Base-by-base conservation (phyloP, 2,888 invertebrate species). In the Steinernema hermaphroditum region DNA sequence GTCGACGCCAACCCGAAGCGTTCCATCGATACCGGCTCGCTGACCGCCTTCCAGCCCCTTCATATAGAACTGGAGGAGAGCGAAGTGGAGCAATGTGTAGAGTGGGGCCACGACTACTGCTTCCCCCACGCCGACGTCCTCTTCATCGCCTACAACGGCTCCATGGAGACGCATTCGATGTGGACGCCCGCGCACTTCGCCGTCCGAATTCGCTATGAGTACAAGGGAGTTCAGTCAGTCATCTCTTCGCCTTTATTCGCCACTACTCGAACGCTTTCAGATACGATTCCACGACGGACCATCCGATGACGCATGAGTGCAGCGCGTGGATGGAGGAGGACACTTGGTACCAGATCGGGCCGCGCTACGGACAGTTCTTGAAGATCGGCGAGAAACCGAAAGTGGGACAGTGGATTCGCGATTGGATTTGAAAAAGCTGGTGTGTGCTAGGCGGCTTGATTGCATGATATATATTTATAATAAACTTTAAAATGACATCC, bases 21-120 rank as follows among this genome's bases (percentile, higher is more conserved):
- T 16, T 37, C 32, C 70, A 70, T 70, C 19, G 34, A 46, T 14
- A 43, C 72, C 16, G 68, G 44, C 37, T 49, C 62, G 19, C 24
- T 72, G 14, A 50, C 34, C 0, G 43, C 68, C 37, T 24, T 41
- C 44, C 27, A 46, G 41, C 22, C 69, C 34, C 29, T 22, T 4
- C 16, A 4, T 4, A 4, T 46, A 6, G 12, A 6, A 27, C 22
- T 54, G 6, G 19, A 54, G 6, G 54, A 14, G 19, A 14, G n/a
- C 6, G 54, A 54, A 4, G 54, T 54, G 24, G 54, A 54, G 27
- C 27, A 54, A 24, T 54, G 54, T 27, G 54, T 54, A 2, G 54
- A 54, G 19, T 54, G 19, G n/a, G 54, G 54, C 12, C 54, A 54
- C 27, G 54, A 54, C 54, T 22, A 54, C 54, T 54, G 54, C 54